These are phyloP conservation scores for Epinephelus cyanopodus DNA, from an alignment of 2,113 vertebrate species.

Conservation along the genomic window DNA sequence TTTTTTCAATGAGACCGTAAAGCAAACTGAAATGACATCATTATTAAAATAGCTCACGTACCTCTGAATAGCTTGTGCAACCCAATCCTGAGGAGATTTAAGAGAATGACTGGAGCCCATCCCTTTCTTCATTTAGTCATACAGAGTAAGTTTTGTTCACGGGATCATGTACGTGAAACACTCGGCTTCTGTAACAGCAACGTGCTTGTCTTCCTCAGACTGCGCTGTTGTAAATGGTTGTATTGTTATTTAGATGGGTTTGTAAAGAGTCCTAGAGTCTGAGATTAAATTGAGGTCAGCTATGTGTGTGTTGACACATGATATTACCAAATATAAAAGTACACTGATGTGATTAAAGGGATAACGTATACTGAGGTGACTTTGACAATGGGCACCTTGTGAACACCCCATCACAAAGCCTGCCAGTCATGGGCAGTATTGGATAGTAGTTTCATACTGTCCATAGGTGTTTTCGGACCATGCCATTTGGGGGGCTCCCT, in stretches of 20 bases:
- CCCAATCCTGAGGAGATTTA: neutral
- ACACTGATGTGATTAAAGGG: neutral
- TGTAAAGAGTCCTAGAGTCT: neutral
- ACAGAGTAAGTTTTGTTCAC: neutral
- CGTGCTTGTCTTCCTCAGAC: neutral
- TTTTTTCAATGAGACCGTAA: neutral
- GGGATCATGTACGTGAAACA: neutral
- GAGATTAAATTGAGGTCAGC: neutral
- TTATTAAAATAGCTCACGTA: neutral
- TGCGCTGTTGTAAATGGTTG: neutral
- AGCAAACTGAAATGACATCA: neutral
- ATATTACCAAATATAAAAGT: neutral
- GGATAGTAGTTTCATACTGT: neutral
- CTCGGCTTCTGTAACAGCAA: neutral
- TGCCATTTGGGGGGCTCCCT: too few relatives aligned
- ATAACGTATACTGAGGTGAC: neutral
- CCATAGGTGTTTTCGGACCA: too few relatives aligned
- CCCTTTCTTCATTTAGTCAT: neutral
- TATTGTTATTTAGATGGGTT: slow-evolving; percentile 16
- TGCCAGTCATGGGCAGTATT: neutral
- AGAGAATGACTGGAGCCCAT: neutral
- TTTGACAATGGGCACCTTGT: neutral
- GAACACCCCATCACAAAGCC: neutral
- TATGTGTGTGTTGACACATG: slow-evolving; percentile 9
- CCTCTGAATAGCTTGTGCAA: neutral